A percentile compares a stretch with the other conserved stretches of the same genome.
phyloP scores from a whole-genome alignment of 2,888 invertebrate genomes.

The Hoplodrina blanda region DNA sequence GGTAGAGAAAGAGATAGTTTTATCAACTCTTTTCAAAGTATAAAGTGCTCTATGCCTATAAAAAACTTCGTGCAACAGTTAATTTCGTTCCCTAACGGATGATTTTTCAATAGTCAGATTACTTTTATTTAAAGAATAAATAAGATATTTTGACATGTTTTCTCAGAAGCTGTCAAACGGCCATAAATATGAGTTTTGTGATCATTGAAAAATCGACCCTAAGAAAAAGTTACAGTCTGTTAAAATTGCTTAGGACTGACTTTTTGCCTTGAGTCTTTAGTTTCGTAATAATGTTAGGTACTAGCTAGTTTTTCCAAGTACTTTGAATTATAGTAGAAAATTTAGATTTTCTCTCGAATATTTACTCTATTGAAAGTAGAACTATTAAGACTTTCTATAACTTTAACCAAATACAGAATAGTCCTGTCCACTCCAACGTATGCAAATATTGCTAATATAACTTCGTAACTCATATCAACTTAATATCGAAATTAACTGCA shows the following conservation, averaged over 20 bases:
- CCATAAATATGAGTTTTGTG: neutral
- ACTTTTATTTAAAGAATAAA: neutral
- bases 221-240: no score
- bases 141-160: neutral
- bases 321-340: no score
- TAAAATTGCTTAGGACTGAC: no score
- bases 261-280: no score
- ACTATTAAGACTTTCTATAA: neutral
- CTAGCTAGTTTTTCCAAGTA: no score
- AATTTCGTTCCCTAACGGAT: neutral
- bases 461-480: constrained; percentile 49
- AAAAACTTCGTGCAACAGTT: neutral
- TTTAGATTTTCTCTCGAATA: neutral
- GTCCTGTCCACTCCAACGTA: neutral
- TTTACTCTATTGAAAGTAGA: neutral
- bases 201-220: no score
- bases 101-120: neutral
- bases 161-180: neutral
- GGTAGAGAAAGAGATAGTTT: neutral
- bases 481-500: constrained; percentile 68
- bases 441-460: constrained; percentile 21
- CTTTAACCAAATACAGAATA: neutral
- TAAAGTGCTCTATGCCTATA: neutral
- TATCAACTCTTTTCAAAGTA: neutral
- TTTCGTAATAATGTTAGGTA: no score